Evolutionary conservation across 2,888 invertebrate species (phyloP), one percentile per base, ranked within the genome.

Genomic region (Nymphalis c-album): DNA sequence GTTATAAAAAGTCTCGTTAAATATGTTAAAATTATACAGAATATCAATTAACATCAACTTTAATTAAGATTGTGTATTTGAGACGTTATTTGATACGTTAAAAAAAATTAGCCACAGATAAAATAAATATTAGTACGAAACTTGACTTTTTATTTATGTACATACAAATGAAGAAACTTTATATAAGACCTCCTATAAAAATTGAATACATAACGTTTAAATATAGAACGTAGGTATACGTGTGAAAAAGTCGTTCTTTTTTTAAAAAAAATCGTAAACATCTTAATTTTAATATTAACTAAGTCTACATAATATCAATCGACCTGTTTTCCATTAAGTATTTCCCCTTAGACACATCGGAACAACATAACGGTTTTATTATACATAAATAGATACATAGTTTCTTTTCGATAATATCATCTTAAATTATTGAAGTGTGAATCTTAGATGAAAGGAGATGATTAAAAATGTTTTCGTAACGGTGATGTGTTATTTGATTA

Each of bases 361-460:
- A 31, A 53, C 17, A 26, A 53, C 17, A 55, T 17, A 55, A 55
- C 31, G 53, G 40, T 13, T 13, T 4, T 40, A 40, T 40, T 40
- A 40, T 40, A 40, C 0, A 31, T 10, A 40, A 7, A 7, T 31
- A n/a, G 17, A 31, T 10, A 26, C 7, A 22, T 55, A 17, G 16
- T 4, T 51, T 53, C 17, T 7, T 17, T 26, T 17, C 6, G 17
- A 20, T 31, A 20, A 18, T 18, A 50, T 20, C 18, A 7, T 55
- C n/a, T 55, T 55, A 55, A 55, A 31, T 55, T 55, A 55, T 55
- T 55, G 26, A 31, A 31, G 53, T 31, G 53, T 55, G 17, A 55
- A 55, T 31, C 17, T 31, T 7, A 31, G 53, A 55, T 55, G 17
- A 31, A n/a, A 17, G 31, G 3, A 26, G 17, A 26, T 16, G 53